Evolutionary conservation across 2,888 invertebrate species (phyloP).

Genomic region (Isotomurus palustris): DNA sequence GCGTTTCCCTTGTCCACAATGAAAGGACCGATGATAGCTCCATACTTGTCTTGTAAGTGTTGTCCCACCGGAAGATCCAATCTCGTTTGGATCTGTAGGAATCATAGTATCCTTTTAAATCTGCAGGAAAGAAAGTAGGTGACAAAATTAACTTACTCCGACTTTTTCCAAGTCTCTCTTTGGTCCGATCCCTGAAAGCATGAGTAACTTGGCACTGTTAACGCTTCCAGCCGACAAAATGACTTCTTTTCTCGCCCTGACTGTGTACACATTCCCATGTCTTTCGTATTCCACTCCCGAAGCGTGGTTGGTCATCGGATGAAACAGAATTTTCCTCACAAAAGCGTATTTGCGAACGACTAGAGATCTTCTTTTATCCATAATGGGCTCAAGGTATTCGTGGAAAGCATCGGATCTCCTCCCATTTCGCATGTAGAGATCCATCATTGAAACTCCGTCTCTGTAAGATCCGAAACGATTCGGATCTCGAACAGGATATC

Average conservation of each 20-base stretch:
- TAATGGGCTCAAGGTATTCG: conserved; percentile 24
- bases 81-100: conserved; percentile 17
- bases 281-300: conserved; percentile 33
- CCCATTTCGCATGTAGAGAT: conserved; percentile 34
- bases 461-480: conserved; percentile 34
- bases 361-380: conserved; percentile 19
- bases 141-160: conserved; percentile 21
- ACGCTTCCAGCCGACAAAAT: conserved; percentile 35
- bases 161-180: conserved; percentile 22
- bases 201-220: conserved; percentile 23
- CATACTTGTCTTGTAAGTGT: conserved; percentile 40
- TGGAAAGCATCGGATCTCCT: conserved; percentile 31
- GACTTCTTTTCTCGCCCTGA: conserved; percentile 26
- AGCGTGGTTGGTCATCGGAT: conserved; percentile 3
- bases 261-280: conserved; percentile 26
- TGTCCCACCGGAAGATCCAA: conserved; percentile 40
- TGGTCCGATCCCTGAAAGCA: conserved; percentile 31
- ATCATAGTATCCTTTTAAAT: not conserved
- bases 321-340: conserved; percentile 23
- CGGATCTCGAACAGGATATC: conserved; percentile 33
- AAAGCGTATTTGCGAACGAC: conserved; percentile 25
- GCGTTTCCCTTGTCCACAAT: conserved; percentile 25
- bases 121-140: not conserved
- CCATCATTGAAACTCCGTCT: conserved; percentile 38
- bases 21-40: conserved; percentile 36